These are phyloP conservation scores for Zonitis immaculata DNA, from an alignment of 2,888 invertebrate genomes.

Conservation along the genomic window DNA sequence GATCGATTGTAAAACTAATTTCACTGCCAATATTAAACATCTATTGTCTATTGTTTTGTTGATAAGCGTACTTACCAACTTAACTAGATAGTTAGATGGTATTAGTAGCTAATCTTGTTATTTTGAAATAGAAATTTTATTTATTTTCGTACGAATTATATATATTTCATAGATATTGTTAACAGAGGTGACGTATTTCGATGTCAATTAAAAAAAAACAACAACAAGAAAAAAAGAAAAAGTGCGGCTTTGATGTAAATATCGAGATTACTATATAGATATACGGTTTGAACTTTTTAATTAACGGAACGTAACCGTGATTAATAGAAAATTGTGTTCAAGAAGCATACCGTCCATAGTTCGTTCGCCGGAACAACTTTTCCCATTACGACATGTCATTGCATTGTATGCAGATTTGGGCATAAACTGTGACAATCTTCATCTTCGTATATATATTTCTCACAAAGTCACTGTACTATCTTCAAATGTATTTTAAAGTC, in stretches of 20 bases:
- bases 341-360: slow-evolving; percentile 44
- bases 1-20: slow-evolving; percentile 22
- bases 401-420: slow-evolving; percentile 50
- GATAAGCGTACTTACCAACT: not conserved
- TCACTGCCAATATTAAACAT: slow-evolving; percentile 10
- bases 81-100: too few relatives aligned
- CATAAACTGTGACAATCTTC: slow-evolving; percentile 50
- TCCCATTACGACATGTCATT: slow-evolving; percentile 51
- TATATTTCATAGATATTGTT: too few relatives aligned
- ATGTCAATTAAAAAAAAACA: slow-evolving; percentile 30
- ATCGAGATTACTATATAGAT: slow-evolving; percentile 39
- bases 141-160: too few relatives aligned
- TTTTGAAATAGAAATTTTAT: not conserved
- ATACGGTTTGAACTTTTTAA: slow-evolving; percentile 47
- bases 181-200: slow-evolving; percentile 1
- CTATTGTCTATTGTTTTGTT: slow-evolving; percentile 20
- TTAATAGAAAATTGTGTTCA: slow-evolving; percentile 48
- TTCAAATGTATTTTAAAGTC: slow-evolving; percentile 13
- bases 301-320: slow-evolving; percentile 50
- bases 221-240: slow-evolving; percentile 32
- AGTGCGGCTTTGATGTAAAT: slow-evolving; percentile 32
- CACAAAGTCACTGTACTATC: slow-evolving; percentile 21
- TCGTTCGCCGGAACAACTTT: slow-evolving; percentile 44
- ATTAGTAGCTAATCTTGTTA: not conserved
- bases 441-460: slow-evolving; percentile 36